Conservation (phyloP, 2,113 vertebrate genomes). For the Microcebus ravelobensis region DNA sequence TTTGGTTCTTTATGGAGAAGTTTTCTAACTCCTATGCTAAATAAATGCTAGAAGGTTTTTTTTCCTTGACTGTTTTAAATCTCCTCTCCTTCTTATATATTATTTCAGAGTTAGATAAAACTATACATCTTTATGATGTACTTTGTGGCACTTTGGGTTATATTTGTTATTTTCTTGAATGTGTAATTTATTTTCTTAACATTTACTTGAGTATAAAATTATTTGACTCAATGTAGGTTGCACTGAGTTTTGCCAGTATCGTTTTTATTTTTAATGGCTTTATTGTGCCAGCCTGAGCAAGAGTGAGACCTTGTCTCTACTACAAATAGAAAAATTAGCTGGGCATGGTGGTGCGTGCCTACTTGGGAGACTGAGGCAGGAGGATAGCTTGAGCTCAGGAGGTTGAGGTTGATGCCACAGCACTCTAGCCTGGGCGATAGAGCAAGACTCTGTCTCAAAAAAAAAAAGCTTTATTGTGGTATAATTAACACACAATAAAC, state of each 20-base stretch:
- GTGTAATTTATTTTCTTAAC: background rate
- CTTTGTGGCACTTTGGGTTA: background rate
- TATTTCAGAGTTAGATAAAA: background rate
- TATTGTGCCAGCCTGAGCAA: background rate
- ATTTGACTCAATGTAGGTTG: background rate
- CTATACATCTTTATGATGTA: background rate
- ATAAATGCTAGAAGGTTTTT: background rate
- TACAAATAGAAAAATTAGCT: too few relatives aligned
- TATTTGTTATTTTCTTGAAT: background rate
- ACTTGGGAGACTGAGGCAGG: too few relatives aligned
- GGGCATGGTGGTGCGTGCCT: too few relatives aligned
- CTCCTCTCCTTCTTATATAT: background rate
- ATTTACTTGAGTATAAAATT: background rate
- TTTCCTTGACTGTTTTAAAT: background rate
- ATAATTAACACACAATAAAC: background rate
- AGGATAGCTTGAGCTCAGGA: too few relatives aligned
- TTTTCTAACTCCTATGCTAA: background rate
- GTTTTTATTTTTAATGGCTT: background rate
- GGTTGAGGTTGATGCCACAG: too few relatives aligned
- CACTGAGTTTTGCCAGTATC: background rate
- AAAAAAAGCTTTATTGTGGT: background rate
- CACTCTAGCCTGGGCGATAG: too few relatives aligned
- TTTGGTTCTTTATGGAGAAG: too few relatives aligned
- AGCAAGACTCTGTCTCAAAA: too few relatives aligned
- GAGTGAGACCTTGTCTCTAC: too few relatives aligned